Evolutionary conservation across 2,888 invertebrate genomes (phyloP), one percentile per base, ranked within the genome.

Genomic region (Perizoma affinitatum): DNA sequence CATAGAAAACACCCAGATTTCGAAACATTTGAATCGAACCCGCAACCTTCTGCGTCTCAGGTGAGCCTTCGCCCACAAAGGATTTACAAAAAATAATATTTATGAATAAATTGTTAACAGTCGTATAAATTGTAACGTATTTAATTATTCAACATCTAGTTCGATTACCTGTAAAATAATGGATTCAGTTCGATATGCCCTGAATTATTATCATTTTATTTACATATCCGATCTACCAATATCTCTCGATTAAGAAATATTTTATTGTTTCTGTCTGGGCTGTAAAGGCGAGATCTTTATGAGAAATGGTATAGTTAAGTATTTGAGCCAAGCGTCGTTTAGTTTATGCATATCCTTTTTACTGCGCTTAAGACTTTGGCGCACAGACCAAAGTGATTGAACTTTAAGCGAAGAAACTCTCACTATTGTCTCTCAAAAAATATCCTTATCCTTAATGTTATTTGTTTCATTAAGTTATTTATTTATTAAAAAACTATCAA

Each of bases 51-150:
- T n/a, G n/a, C n/a, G n/a, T n/a, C n/a, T n/a, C n/a, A n/a, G n/a
- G n/a, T n/a, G n/a, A n/a, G 36, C 36, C 36, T 5, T 5, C 5
- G 5, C 6, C 6, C 6, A 55, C 56, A 36, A 42, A 34, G 49
- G 49, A 11, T 49, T 38, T 47, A 55, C 56, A 54, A 59, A 49
- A 57, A 59, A 59, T 59, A 63, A 55, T 53, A 34, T 53, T 22
- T 48, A 54, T 65, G 65, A 65, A 65, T 65, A 65, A 65, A 59
- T 65, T 65, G 61, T 59, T 62, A 57, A 65, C 52, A 61, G 46
- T 55, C 45, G 60, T 52, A 57, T 62, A 60, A 65, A 62, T 65
- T 60, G 54, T 34, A 6, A 6, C 41, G 45, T 58, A 45, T 57
- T 62, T 60, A 56, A 61, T 2, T 59, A 60, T 65, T 65, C 59